Evolutionary conservation across 2,888 invertebrate species (phyloP), one percentile per base, ranked within the genome.

Genomic region (Volucella inflata): DNA sequence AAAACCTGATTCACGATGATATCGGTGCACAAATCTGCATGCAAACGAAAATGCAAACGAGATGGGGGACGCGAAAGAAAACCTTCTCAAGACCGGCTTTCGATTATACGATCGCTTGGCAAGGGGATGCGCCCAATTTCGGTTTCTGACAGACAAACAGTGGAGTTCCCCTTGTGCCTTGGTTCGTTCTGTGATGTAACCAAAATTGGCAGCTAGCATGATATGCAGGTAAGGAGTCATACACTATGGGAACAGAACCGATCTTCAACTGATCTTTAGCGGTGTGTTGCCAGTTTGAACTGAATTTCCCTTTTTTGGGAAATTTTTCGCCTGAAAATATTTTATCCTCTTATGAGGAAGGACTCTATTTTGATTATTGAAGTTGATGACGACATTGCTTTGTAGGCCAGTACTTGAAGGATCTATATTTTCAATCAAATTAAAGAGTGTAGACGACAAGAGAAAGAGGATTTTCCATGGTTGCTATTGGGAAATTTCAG

Each of bases 31-130:
- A 78, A 87, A 87, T 87, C 87, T 85, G 87, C 87, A 87, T 87
- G 87, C 87, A 82, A 87, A 87, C 77, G 53, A 87, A 87, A 87
- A 87, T 84, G 87, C 87, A 83, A 84, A 78, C 87, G 60, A 87
- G 77, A 59, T 60, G 59, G 17, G 42, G 60, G 46, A 48, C 64
- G 70, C 48, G 2, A 14, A 48, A 48, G 14, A 42, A 53, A 55
- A 55, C 65, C 17, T 59, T 48, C 67, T 30, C 9, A 36, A 68
- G 80, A 83, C 72, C 51, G 60, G 57, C 71, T 55, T 51, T 57
- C 42, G 17, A 59, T 40, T 67, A 67, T 30, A 30, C 30, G 1
- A 30, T 70, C 36, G 14, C 17, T 36, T 53, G 57, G 57, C 67
- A 50, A 55, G 64, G 78, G 85, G 85, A 72, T 85, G 81, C 64